Base-by-base conservation (phyloP, 2,888 invertebrate species). In the Apodemia zela region DNA sequence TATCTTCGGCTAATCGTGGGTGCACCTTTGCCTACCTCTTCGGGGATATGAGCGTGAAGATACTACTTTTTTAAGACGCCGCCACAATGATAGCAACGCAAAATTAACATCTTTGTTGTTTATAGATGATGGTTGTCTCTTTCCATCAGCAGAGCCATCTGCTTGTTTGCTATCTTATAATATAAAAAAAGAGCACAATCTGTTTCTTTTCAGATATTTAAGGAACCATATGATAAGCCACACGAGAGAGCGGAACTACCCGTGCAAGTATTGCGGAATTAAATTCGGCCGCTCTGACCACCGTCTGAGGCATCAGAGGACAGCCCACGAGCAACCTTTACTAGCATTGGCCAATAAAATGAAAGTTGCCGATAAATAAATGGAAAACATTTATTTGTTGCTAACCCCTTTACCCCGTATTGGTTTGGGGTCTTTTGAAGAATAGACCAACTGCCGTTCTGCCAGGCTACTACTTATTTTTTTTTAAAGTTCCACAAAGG, bases 201-300 rank as follows among this genome's bases (percentile, higher is more conserved):
- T 25, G 4, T 10, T 35, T 35, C 10, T 38, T 38, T 38, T 38
- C 13, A 38, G 38, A 49, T 49, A 18, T 49, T 49, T 49, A 49
- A 17, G 61, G 3, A 65, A 59, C 1, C 91, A 92, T 71, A 84
- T 87, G 84, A 63, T 84, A 29, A 82, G 80, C 17, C 91, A 92
- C 70, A 86, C 83, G 1, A 88, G 86, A 63, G 83, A 83, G 65
- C 89, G 87, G 69, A 77, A 77, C 0, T 77, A 85, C 70, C 74
- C 84, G 18, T 92, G 91, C 69, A 79, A 80, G 67, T 91, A 85
- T 77, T 92, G 91, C 74, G 86, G 80, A 29, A 70, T 82, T 21
- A 75, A 74, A 67, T 91, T 89, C 79, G 82, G 81, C 21, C 82
- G 91, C 58, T 86, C 87, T 42, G 90, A 91, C 74, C 91, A 91